phyloP scores from a whole-genome alignment of 64 coral and sea anemone genomes.

The Stylophora pistillata region DNA sequence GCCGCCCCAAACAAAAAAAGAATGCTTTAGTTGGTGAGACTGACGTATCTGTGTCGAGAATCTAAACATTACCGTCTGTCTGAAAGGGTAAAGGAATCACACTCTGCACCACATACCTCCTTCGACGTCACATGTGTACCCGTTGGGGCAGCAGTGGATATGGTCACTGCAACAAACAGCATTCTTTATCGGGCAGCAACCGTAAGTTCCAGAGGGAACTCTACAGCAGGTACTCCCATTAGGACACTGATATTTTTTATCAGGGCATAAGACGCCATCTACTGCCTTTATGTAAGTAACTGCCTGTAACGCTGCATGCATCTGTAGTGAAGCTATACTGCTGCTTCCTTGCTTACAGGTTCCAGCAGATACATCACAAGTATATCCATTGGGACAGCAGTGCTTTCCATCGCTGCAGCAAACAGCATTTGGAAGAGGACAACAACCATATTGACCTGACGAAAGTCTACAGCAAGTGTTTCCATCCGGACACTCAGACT shows the following conservation, averaged over 20 bases:
- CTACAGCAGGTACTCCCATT: slow-evolving; percentile 63
- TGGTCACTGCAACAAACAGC: slow-evolving; percentile 50
- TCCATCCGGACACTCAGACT: slow-evolving; percentile 52
- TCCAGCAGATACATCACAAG: slow-evolving; percentile 51
- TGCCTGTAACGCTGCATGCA: neutral
- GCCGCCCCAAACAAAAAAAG: too few relatives aligned
- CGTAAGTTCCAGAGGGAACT: slow-evolving; percentile 52
- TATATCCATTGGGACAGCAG: slow-evolving; percentile 63
- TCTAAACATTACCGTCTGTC: too few relatives aligned
- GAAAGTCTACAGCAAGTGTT: slow-evolving; percentile 60
- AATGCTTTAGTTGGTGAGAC: too few relatives aligned
- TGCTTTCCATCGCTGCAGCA: slow-evolving; percentile 47
- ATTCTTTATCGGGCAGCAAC: slow-evolving; percentile 72
- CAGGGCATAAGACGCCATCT: slow-evolving; percentile 22
- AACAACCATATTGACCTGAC: slow-evolving; percentile 70
- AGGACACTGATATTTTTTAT: slow-evolving; percentile 15
- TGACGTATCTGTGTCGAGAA: too few relatives aligned
- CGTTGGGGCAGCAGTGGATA: slow-evolving; percentile 48
- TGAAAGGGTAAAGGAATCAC: too few relatives aligned
- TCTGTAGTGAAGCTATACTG: neutral
- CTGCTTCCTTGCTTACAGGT: slow-evolving; percentile 5
- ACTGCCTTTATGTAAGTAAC: neutral
- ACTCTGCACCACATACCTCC: slow-evolving; percentile 11
- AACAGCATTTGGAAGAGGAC: slow-evolving; percentile 68
- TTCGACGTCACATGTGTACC: slow-evolving; percentile 62